phyloP scores from a whole-genome alignment of 2,113 vertebrate genomes.

The Microcebus ravelobensis region DNA sequence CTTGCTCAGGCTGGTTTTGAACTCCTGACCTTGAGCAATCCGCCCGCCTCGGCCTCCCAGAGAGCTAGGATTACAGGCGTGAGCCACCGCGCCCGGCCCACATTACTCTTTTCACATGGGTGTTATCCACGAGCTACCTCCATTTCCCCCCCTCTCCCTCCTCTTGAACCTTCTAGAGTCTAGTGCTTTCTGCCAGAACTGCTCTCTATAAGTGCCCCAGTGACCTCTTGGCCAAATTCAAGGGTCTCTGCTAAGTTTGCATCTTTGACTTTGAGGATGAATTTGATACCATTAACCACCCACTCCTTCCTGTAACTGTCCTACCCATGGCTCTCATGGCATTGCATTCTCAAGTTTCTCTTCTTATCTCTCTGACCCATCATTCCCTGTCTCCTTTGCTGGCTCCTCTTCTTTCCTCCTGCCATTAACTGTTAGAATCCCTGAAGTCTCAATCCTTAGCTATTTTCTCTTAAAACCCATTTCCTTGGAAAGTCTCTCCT shows the following conservation, averaged over 20 bases:
- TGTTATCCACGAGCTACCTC: not conserved
- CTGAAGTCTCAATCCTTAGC: not conserved
- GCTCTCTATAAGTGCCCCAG: not conserved
- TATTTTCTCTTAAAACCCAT: constrained; percentile 52
- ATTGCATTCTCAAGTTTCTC: constrained; percentile 48
- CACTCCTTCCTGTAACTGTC: constrained; percentile 55
- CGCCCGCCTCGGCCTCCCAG: too few species aligned
- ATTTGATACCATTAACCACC: constrained; percentile 41
- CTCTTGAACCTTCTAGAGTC: not conserved
- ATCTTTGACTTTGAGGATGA: constrained; percentile 47
- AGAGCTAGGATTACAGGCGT: too few species aligned
- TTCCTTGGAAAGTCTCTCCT: constrained; percentile 60
- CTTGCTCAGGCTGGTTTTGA: too few species aligned
- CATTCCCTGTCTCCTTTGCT: constrained; percentile 32
- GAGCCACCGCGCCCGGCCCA: too few species aligned
- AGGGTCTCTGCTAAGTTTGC: constrained; percentile 37
- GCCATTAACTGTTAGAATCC: constrained; percentile 46
- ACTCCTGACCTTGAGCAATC: too few species aligned
- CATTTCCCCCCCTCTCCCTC: not conserved
- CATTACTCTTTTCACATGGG: too few species aligned
- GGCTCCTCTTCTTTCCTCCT: constrained; percentile 31
- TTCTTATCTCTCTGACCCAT: constrained; percentile 55
- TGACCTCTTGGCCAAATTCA: constrained; percentile 13
- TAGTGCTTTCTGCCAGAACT: not conserved
- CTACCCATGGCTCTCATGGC: constrained; percentile 16